A percentile compares a stretch with the other conserved stretches of the same genome.
These are phyloP conservation scores for Akabosia matsudoensis DNA, from an alignment of 1,140 invertebrate species.

Conservation along the genomic window DNA sequence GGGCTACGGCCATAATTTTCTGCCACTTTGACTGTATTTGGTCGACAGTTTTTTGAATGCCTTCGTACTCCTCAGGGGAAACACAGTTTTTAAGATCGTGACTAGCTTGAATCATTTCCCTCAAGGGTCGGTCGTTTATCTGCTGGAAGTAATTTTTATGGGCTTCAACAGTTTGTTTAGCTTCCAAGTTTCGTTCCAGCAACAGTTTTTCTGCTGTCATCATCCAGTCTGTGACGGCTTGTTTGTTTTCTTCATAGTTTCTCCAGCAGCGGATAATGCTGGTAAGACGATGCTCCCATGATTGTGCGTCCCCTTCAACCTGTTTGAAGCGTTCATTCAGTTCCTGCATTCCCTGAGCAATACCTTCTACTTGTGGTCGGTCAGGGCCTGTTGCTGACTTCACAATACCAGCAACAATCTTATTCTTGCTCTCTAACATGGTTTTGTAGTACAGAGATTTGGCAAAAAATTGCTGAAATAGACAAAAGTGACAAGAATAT, in stretches of 20 bases:
- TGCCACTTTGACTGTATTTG: constrained; percentile 72
- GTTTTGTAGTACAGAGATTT: constrained; percentile 85
- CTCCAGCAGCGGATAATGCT: constrained; percentile 78
- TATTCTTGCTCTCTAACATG: constrained; percentile 90
- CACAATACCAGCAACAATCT: constrained; percentile 83
- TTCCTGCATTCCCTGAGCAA: constrained; percentile 67
- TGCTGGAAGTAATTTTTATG: constrained; percentile 75
- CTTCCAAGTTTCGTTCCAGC: constrained; percentile 74
- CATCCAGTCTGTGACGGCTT: constrained; percentile 78
- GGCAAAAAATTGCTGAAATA: constrained; percentile 71
- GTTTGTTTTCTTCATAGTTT: constrained; percentile 74
- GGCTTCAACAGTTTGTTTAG: constrained; percentile 72
- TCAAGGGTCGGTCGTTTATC: constrained; percentile 75
- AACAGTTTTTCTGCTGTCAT: constrained; percentile 76
- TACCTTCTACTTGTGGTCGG: constrained; percentile 67
- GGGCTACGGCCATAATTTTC: constrained; percentile 71
- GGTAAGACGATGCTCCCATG: constrained; percentile 75
- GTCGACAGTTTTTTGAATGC: constrained; percentile 64
- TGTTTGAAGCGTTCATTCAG: constrained; percentile 78
- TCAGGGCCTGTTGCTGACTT: constrained; percentile 70
- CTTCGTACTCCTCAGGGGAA: constrained; percentile 64
- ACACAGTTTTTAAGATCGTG: constrained; percentile 72
- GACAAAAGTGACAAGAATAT: constrained; percentile 32
- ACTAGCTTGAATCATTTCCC: constrained; percentile 72
- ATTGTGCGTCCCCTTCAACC: constrained; percentile 67